Evolutionary conservation across 2,113 vertebrate species (phyloP), one percentile per base, ranked within the genome.

Genomic region (Cyphomyrus discorhynchus): DNA sequence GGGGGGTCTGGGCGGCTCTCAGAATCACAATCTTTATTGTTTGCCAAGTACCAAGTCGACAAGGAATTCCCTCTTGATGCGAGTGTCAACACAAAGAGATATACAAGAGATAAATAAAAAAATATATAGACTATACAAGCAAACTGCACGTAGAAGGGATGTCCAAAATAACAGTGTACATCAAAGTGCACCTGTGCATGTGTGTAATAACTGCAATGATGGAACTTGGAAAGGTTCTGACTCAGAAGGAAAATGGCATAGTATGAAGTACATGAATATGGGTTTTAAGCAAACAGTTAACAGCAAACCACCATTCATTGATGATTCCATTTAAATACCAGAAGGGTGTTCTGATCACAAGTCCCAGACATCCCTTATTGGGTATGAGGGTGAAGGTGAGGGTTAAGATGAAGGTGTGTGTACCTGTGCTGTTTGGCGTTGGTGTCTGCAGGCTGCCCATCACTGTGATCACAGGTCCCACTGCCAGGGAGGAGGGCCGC

Each of bases 381-480:
- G 62, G n/a, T 1, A 11, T 66, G n/a, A 31, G n/a, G 27, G 62
- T 70, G 10, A 70, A 4, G 62, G 1, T 70, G 58, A 66, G 58
- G 58, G 58, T 62, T 19, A 13, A 46, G 31, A 39, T 53, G 9
- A 83, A 85, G 15, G 70, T 31, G 90, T 88, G 21, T 91, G 92
- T 91, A 99, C 98, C 98, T 98, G 98, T 99, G 96, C 98, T 99
- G 93, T 98, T 98, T 93, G 98, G 98, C 92, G 98, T 99, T 89
- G 98, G 98, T 91, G 98, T 99, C 94, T 99, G 98, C 94, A 97
- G 96, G 94, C 97, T 98, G 91, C 98, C 98, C 91, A 99, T 97
- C 1, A 97, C 95, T n/a, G 97, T 97, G 94, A 98, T 96, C 21
- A 97, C 96, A 52, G 98, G 96, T 93, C 98, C 98, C 92, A 99